A percentile compares a stretch with the other conserved stretches of the same genome.
Evolutionary conservation across 1,140 invertebrate species (phyloP).

Genomic region (Mycetomoellerius zeteki): DNA sequence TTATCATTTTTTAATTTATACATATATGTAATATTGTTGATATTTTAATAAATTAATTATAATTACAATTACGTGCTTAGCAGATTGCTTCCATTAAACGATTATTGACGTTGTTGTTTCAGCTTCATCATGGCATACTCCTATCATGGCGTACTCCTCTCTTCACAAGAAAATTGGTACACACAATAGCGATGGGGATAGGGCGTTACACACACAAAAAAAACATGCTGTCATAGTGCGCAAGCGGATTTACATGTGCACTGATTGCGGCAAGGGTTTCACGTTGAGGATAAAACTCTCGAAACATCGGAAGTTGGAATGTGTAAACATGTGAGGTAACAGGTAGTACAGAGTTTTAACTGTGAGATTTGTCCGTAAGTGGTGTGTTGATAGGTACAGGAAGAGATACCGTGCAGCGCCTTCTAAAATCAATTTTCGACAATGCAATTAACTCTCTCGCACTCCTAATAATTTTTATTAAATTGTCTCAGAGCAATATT

Average conservation of each 20-base stretch:
- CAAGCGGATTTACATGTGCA: conserved; percentile 67
- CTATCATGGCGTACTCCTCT: not conserved
- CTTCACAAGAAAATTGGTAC: conserved; percentile 42
- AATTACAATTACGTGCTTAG: not conserved
- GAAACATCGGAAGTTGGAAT: conserved; percentile 85
- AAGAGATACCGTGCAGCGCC: conserved; percentile 75
- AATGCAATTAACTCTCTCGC: not conserved
- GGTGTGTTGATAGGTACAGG: conserved; percentile 82
- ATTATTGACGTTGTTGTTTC: conserved; percentile 71
- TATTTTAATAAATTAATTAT: conserved; percentile 22
- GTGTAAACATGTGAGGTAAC: conserved; percentile 78
- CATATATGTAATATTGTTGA: not conserved
- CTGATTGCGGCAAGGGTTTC: conserved; percentile 80
- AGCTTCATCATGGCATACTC: conserved; percentile 65
- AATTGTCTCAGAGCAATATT: conserved; percentile 4
- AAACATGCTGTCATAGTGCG: not conserved
- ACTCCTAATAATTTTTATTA: not conserved
- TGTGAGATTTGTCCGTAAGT: conserved; percentile 84
- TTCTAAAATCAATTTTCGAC: conserved; percentile 22
- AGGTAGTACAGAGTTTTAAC: conserved; percentile 72
- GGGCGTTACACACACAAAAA: too few relatives aligned
- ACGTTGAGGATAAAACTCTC: conserved; percentile 78
- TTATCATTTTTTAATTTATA: not conserved
- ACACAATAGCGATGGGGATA: too few relatives aligned
- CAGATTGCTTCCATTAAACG: conserved; percentile 36